Percentiles rank a stretch among this genome's conserved stretches.
Evolutionary conservation across 2,888 invertebrate genomes (phyloP).

Genomic region (Diaphora mendica): DNA sequence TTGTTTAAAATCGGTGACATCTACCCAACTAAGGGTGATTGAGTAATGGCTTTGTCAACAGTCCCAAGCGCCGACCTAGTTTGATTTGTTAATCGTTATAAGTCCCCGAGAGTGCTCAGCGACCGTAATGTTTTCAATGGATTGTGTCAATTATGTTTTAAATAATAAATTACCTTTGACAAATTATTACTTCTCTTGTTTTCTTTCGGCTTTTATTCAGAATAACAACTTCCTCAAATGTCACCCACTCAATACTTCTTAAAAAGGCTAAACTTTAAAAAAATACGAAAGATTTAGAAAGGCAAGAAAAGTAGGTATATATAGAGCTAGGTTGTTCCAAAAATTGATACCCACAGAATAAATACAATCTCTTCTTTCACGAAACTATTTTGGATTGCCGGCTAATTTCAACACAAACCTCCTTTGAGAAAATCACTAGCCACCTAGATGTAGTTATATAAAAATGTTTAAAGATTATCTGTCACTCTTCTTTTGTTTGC

Average conservation of each 20-base stretch:
- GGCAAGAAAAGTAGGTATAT: too few species aligned
- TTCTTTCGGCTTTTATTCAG: conserved; percentile 21
- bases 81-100: conserved; percentile 47
- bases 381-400: too few species aligned
- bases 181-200: conserved; percentile 6
- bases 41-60: conserved; percentile 20
- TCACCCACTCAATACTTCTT: background rate
- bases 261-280: too few species aligned
- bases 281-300: too few species aligned
- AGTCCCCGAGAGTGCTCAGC: conserved; percentile 12
- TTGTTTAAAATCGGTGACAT: conserved; percentile 4
- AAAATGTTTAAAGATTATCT: too few species aligned
- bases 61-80: conserved; percentile 26
- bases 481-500: too few species aligned
- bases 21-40: conserved; percentile 33
- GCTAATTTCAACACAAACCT: too few species aligned
- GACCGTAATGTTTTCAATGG: conserved; percentile 34
- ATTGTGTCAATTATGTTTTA: conserved; percentile 18
- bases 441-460: too few species aligned
- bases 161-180: conserved; percentile 26
- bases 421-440: too few species aligned
- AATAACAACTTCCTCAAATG: background rate
- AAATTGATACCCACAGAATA: too few species aligned
- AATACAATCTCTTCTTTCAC: too few species aligned
- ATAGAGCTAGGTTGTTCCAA: too few species aligned